A percentile compares a stretch with the other conserved stretches of the same genome.
Evolutionary conservation across 1,140 invertebrate genomes (phyloP).

Genomic region (Linepithema humile): DNA sequence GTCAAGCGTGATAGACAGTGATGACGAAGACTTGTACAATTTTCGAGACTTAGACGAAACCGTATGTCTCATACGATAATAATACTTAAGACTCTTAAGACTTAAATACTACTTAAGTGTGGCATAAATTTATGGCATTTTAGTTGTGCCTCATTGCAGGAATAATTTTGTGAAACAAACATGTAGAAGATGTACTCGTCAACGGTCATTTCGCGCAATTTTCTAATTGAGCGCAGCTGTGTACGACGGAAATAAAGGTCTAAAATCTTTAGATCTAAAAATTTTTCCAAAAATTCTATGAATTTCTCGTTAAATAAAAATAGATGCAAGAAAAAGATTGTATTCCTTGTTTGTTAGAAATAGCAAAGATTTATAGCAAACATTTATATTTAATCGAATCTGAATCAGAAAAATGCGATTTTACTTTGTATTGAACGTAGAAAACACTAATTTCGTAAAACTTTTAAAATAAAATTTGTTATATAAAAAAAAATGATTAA

Average conservation of each 20-base stretch:
- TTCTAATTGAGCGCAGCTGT: background rate
- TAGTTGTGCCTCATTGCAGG: background rate
- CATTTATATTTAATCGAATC: background rate
- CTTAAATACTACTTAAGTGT: background rate
- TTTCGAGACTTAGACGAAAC: constrained; percentile 2
- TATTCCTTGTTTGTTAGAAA: background rate
- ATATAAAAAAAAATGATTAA: background rate
- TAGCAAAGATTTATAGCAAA: background rate
- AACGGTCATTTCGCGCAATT: background rate
- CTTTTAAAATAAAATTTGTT: background rate
- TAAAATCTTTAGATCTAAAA: too few relatives aligned
- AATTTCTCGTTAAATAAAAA: constrained; percentile 3
- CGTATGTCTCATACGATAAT: background rate
- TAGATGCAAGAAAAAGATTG: background rate
- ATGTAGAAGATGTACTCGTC: too few relatives aligned
- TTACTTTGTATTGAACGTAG: background rate
- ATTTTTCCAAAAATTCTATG: too few relatives aligned
- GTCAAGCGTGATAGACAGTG: background rate
- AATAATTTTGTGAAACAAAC: background rate
- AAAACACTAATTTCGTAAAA: too few relatives aligned
- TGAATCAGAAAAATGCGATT: background rate
- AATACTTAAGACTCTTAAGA: constrained; percentile 1
- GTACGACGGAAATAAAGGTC: too few relatives aligned
- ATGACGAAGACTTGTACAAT: background rate
- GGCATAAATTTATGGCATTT: background rate